Conservation (phyloP, 2,113 vertebrate species). For the Chroicocephalus ridibundus region DNA sequence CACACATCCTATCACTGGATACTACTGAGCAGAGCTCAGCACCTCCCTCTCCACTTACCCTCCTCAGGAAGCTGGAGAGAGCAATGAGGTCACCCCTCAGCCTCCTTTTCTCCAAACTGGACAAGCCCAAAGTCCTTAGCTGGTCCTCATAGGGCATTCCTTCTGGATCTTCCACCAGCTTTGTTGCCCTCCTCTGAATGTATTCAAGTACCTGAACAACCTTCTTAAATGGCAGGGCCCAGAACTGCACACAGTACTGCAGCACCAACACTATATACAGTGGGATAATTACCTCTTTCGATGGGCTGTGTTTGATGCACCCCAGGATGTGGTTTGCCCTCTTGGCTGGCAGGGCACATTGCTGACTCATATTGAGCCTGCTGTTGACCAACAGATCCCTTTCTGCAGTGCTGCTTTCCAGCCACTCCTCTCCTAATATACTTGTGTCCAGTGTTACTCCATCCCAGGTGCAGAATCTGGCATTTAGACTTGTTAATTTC, state of each 20-base stretch:
- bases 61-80: not conserved
- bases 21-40: not conserved
- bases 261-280: accelerated
- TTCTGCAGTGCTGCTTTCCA: not conserved
- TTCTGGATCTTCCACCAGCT: not conserved
- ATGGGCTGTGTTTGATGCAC: not conserved
- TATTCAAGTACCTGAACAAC: not conserved
- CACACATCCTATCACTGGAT: not conserved
- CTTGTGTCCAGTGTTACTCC: accelerated
- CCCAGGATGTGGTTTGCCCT: not conserved
- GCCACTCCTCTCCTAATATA: not conserved
- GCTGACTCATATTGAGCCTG: not conserved
- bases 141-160: not conserved
- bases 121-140: not conserved
- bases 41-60: not conserved
- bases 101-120: not conserved
- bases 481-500: not conserved
- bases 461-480: not conserved
- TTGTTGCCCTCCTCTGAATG: not conserved
- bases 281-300: not conserved
- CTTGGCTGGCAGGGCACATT: not conserved
- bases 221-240: not conserved
- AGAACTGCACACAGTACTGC: not conserved
- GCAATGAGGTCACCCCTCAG: not conserved
- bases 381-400: not conserved